Percentiles rank a stretch among this genome's conserved stretches.
These are phyloP conservation scores for Tympanoctomys barrerae DNA, from an alignment of 2,797 vertebrate genomes.

Conservation along the genomic window DNA sequence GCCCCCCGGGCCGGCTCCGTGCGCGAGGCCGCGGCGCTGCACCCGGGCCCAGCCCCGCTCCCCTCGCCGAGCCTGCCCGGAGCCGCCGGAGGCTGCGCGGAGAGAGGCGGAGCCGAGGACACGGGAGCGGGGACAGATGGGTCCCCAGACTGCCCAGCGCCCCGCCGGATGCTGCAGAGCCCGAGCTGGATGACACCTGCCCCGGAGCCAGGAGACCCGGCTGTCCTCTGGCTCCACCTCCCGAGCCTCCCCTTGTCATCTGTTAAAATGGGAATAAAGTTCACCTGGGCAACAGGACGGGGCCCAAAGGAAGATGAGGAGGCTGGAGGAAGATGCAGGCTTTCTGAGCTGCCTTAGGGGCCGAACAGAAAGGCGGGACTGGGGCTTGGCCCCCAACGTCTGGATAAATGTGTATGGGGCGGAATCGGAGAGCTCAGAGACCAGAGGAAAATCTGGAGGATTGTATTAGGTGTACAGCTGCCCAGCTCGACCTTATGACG, in stretches of 20 bases:
- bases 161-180: not conserved
- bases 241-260: not conserved
- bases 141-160: not conserved
- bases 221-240: not conserved
- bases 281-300: accelerated
- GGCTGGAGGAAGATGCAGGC: not conserved
- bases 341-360: not conserved
- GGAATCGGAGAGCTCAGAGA: not conserved
- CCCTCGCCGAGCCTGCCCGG: not conserved
- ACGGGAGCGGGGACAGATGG: not conserved
- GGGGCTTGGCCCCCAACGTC: not conserved
- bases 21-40: slow-evolving; percentile 22
- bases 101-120: slow-evolving; percentile 20
- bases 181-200: not conserved
- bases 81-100: slow-evolving; percentile 50
- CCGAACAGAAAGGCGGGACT: not conserved
- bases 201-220: not conserved
- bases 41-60: slow-evolving; percentile 34
- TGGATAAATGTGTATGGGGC: not conserved
- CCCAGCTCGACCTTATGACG: not conserved
- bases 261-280: not conserved
- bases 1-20: slow-evolving; percentile 61
- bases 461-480: not conserved
- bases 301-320: not conserved
- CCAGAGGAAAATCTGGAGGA: not conserved